Percentiles rank a stretch among this genome's conserved stretches.
These are phyloP conservation scores for Thereva unica DNA, from an alignment of 2,888 invertebrate genomes.

Conservation along the genomic window DNA sequence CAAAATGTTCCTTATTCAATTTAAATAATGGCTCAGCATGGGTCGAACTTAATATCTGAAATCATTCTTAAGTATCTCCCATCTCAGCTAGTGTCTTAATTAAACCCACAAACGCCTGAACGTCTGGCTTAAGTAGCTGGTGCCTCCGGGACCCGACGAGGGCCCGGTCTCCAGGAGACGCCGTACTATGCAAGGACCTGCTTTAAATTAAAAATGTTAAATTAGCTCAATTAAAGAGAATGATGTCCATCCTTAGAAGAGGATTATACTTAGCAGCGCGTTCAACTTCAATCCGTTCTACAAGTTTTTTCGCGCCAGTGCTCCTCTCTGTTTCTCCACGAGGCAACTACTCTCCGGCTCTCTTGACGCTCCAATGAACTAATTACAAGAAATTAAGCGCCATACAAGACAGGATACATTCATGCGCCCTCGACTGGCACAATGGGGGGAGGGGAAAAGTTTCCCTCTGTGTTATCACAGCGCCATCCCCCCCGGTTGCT, in stretches of 20 bases:
- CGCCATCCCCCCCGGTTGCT: conserved; percentile 3
- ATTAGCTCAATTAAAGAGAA: conserved; percentile 43
- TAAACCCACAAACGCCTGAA: conserved; percentile 16
- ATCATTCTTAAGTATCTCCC: conserved; percentile 32
- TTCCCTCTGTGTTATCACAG: conserved; percentile 24
- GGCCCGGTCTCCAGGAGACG: not conserved
- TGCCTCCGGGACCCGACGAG: too few relatives aligned
- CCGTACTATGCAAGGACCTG: conserved; percentile 7
- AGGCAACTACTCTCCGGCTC: not conserved
- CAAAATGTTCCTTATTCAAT: conserved; percentile 22
- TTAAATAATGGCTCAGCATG: conserved; percentile 31
- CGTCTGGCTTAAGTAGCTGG: too few relatives aligned
- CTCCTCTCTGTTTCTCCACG: conserved; percentile 11
- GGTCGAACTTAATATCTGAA: conserved; percentile 34
- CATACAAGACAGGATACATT: conserved; percentile 37
- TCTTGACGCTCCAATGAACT: conserved; percentile 23
- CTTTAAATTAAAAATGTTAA: conserved; percentile 43
- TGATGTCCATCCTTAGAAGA: conserved; percentile 40
- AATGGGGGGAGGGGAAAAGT: conserved; percentile 14
- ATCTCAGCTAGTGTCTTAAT: conserved; percentile 25
- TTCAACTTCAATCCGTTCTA: conserved; percentile 26
- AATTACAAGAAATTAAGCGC: conserved; percentile 40
- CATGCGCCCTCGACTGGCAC: not conserved
- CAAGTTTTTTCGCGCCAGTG: conserved; percentile 9
- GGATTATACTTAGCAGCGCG: conserved; percentile 32